Evolutionary conservation across 2,797 vertebrate species (phyloP), one percentile per base, ranked within the genome.

Genomic region (Brachyrhaphis roseni): DNA sequence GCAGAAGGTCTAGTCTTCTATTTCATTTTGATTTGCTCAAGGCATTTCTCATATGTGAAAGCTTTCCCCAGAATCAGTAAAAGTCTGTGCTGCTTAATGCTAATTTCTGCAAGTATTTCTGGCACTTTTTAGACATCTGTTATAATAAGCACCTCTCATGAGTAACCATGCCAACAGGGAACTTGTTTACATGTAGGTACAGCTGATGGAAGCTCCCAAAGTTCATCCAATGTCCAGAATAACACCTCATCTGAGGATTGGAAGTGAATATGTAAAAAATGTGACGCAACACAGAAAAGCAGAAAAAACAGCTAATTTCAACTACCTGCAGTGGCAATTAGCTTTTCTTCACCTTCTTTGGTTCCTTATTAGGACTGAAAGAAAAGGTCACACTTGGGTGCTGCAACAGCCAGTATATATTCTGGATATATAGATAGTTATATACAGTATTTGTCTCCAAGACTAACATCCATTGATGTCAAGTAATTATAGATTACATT

Each of bases 121-220:
- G 31, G 31, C 26, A 36, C 10, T 39, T 39, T 74, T 20, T 36
- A 18, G n/a, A 47, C n/a, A 47, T 34, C 4, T 15, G 28, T 51
- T 26, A 12, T 12, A 23, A 23, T 20, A 47, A 51, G 31, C 28
- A 23, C 31, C 46, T 51, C 23, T 51, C 12, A 39, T 51, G 31
- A n/a, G 51, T 74, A 41, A 41, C 73, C 36, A 74, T 74, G 73
- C 12, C 73, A 74, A 55, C 51, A 41, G 49, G 73, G 23, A 26
- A 55, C 20, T 41, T 74, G 36, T 55, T 74, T 55, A 41, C 23
- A n/a, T 74, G 73, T 12, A 41, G 72, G 49, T 20, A 39, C 12
- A 74, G 23, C 49, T 41, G 20, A 51, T 2, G 1, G 47, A 73
- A 74, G 34, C 26, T 26, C 23, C 20, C 49, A 55, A 41, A 55